Base-by-base conservation (phyloP, 2,888 invertebrate genomes). In the Cryptophagus acutangulus region DNA sequence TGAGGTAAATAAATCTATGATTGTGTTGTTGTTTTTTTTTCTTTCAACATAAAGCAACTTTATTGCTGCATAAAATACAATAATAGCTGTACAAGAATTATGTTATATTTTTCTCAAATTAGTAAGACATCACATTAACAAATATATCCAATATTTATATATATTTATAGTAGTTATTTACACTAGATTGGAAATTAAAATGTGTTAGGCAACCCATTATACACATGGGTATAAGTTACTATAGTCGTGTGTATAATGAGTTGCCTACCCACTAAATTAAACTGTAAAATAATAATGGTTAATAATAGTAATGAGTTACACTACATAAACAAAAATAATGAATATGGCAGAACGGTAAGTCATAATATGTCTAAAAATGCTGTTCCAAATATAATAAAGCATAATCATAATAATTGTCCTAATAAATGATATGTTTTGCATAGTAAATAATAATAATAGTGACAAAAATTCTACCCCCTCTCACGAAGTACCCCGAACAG, bases 21-120 rank as follows among this genome's bases (percentile, higher is more conserved):
- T n/a, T n/a, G n/a, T n/a, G n/a, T n/a, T n/a, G n/a, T n/a, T n/a
- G n/a, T n/a, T n/a, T n/a, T n/a, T n/a, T n/a, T n/a, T n/a, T n/a
- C n/a, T n/a, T n/a, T 39, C 59, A 65, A 66, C 62, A 57, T 60
- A 61, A 66, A 67, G 66, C 66, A 67, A 67, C 31, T 68, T 68
- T 68, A 68, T 68, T 68, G 67, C 68, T 61, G 60, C 58, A 61
- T 60, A 56, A 53, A 51, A 56, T 63, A 62, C 61, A 61, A 61
- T 57, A 48, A 51, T 55, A 57, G 56, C 60, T 61, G 57, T 60
- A 59, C 59, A 60, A 53, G 51, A 49, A 51, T 52, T 41, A 44
- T 51, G 36, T 50, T 44, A 45, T 52, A 15, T 46, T 25, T 47
- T 46, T 46, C 45, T 50, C 37, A 48, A 54, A 50, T 55, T 52